These are phyloP conservation scores for Chlorospingus flavigularis DNA, from an alignment of 2,797 vertebrate species.

Conservation along the genomic window DNA sequence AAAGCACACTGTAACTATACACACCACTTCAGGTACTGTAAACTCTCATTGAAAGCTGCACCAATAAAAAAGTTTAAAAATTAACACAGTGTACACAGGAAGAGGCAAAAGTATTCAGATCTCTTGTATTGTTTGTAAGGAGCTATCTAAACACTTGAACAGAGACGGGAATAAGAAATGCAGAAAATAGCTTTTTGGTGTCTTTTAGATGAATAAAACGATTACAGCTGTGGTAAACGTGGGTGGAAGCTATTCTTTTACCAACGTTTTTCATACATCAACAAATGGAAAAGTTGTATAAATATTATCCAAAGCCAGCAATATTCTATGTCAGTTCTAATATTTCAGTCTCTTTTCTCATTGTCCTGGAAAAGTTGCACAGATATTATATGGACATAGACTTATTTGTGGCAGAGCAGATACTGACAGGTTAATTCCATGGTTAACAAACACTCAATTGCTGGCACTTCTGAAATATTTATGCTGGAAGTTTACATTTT, in stretches of 20 bases:
- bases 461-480: constrained; percentile 69
- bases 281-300: constrained; percentile 78
- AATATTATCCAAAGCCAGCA: constrained; percentile 71
- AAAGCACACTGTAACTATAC: constrained; percentile 44
- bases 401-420: constrained; percentile 26
- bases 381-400: constrained; percentile 38
- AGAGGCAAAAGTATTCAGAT: constrained; percentile 70
- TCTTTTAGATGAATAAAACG: constrained; percentile 69
- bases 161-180: constrained; percentile 36
- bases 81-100: constrained; percentile 72
- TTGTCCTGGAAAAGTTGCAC: constrained; percentile 57
- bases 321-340: constrained; percentile 65
- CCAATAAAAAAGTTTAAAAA: constrained; percentile 59
- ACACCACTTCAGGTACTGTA: constrained; percentile 66
- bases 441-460: constrained; percentile 59
- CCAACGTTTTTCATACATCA: constrained; percentile 73
- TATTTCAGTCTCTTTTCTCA: constrained; percentile 64
- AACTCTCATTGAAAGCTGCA: constrained; percentile 59
- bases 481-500: constrained; percentile 72
- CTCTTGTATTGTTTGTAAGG: constrained; percentile 74
- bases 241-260: constrained; percentile 74
- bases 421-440: constrained; percentile 54
- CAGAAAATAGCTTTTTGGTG: constrained; percentile 72
- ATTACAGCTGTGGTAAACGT: constrained; percentile 74
- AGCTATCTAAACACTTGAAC: constrained; percentile 74